Percentiles rank a stretch among this genome's conserved stretches.
These are phyloP conservation scores for Sebastiscus tertius DNA, from an alignment of 2,797 vertebrate species.

Conservation along the genomic window DNA sequence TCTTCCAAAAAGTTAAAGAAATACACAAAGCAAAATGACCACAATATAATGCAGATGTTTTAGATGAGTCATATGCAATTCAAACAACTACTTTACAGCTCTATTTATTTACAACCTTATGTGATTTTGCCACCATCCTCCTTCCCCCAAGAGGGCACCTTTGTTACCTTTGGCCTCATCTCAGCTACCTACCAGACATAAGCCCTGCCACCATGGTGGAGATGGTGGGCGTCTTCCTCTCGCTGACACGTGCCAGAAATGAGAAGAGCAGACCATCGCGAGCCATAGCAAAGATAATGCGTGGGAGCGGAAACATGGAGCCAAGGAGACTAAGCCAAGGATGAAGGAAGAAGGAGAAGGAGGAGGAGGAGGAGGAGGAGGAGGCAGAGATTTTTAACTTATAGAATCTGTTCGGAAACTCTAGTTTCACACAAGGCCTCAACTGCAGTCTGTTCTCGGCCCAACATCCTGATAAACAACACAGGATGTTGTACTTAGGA, in stretches of 20 bases:
- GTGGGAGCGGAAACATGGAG: constrained; percentile 82
- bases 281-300: constrained; percentile 83
- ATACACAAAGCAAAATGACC: background rate
- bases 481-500: background rate
- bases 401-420: constrained; percentile 11
- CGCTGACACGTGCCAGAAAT: constrained; percentile 75
- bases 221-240: constrained; percentile 76
- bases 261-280: constrained; percentile 80
- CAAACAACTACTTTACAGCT: background rate
- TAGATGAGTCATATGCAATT: background rate
- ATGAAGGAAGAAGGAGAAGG: constrained; percentile 31
- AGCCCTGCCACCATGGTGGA: constrained; percentile 76
- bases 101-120: background rate
- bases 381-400: constrained; percentile 55
- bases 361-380: background rate
- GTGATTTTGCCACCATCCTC: constrained; percentile 36
- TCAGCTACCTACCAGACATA: constrained; percentile 73
- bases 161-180: constrained; percentile 35
- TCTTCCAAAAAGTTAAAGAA: background rate
- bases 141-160: constrained; percentile 50
- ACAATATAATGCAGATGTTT: background rate
- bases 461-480: background rate
- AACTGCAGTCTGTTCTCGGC: constrained; percentile 19
- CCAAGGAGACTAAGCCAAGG: constrained; percentile 78
- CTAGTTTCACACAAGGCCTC: constrained; percentile 47